Conservation (phyloP, 2,797 vertebrate species). For the Luscinia megarhynchos region DNA sequence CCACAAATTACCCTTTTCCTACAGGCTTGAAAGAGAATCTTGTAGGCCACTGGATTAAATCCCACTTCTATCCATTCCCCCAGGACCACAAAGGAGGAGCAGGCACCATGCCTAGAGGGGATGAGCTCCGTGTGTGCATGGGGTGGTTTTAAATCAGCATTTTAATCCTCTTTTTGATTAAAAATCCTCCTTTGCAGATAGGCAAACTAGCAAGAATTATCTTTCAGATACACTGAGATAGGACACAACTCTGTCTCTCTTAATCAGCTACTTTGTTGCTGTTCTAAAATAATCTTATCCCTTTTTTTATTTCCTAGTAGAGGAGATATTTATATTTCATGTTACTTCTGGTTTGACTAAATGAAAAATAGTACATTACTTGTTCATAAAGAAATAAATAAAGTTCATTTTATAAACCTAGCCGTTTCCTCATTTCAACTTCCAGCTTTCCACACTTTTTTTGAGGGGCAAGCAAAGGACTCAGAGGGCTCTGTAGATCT, state of each 20-base stretch:
- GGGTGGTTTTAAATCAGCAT: conserved; percentile 30
- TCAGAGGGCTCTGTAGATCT: not conserved
- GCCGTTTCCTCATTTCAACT: not conserved
- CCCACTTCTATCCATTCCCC: not conserved
- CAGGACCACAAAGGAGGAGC: conserved; percentile 2
- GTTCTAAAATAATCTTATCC: not conserved
- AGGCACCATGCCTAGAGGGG: conserved; percentile 13
- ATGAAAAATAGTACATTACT: not conserved
- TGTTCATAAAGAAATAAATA: not conserved
- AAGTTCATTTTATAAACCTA: not conserved
- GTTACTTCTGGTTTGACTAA: not conserved
- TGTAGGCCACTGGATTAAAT: conserved; percentile 5
- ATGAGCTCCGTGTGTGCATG: not conserved
- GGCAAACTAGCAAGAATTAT: not conserved
- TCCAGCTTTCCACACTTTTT: not conserved
- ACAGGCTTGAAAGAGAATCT: not conserved
- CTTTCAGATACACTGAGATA: not conserved
- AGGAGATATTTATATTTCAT: not conserved
- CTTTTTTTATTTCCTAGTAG: not conserved
- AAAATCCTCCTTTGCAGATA: not conserved
- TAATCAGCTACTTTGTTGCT: not conserved
- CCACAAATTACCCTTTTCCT: not conserved
- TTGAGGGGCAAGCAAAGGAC: not conserved
- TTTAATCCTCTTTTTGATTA: not conserved
- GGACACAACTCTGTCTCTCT: not conserved